Conservation (phyloP, 2,797 vertebrate genomes). For the Gallinago stenura region DNA sequence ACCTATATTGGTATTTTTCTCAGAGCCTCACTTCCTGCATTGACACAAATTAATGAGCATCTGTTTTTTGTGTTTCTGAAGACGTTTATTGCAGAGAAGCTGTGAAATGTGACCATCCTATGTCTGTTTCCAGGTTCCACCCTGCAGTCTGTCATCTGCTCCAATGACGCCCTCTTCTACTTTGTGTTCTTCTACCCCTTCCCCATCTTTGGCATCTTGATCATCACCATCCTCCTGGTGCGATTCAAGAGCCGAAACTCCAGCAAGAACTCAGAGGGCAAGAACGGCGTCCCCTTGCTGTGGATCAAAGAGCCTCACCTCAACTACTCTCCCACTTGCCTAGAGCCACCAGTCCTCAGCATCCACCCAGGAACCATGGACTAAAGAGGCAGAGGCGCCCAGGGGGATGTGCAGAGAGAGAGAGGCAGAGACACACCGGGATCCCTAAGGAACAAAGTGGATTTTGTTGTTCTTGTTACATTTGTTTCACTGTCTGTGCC, state of each 20-base stretch:
- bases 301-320: slow-evolving; percentile 99
- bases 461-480: slow-evolving; percentile 56
- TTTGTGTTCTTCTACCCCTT: slow-evolving; percentile 99
- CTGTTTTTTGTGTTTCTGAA: background rate
- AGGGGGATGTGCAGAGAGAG: background rate
- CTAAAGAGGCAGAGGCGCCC: slow-evolving; percentile 74
- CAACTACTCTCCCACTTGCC: slow-evolving; percentile 98
- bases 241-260: slow-evolving; percentile 93
- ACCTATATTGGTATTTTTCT: background rate
- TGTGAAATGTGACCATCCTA: background rate
- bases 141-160: slow-evolving; percentile 93
- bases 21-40: background rate
- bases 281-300: slow-evolving; percentile 94
- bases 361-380: slow-evolving; percentile 97
- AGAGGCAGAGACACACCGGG: background rate
- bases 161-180: slow-evolving; percentile 96
- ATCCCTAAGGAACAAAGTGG: slow-evolving; percentile 32
- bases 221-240: slow-evolving; percentile 93
- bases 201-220: slow-evolving; percentile 95
- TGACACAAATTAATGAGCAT: background rate
- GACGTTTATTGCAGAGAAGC: background rate
- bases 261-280: slow-evolving; percentile 95
- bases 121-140: slow-evolving; percentile 83
- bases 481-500: slow-evolving; percentile 49
- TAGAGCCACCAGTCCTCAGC: slow-evolving; percentile 96